Percentiles rank a stretch among this genome's conserved stretches.
Conservation (phyloP, 2,888 invertebrate genomes). For the Sphaeridia pumilis region DNA sequence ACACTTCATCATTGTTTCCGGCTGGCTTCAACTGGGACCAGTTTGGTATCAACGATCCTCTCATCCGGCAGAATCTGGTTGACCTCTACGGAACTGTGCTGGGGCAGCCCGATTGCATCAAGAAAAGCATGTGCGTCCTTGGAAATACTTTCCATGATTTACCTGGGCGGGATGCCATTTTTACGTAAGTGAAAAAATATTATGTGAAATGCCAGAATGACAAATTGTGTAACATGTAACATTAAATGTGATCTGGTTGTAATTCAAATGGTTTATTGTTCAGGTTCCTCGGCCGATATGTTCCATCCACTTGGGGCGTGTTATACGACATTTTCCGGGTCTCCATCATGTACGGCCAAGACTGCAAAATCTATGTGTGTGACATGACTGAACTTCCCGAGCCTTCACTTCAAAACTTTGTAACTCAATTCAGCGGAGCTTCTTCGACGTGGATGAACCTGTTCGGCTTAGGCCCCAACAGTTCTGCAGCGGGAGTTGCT, state of each 20-base stretch:
- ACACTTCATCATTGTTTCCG: not conserved
- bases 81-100: constrained; percentile 23
- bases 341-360: constrained; percentile 29
- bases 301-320: constrained; percentile 23
- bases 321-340: constrained; percentile 29
- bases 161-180: constrained; percentile 31
- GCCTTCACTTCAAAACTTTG: too few species aligned
- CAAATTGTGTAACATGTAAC: too few species aligned
- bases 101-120: constrained; percentile 32
- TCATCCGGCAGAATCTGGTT: constrained; percentile 6
- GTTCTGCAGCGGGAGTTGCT: too few species aligned
- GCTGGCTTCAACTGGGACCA: not conserved
- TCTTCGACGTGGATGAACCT: too few species aligned
- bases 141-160: constrained; percentile 30
- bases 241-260: too few species aligned
- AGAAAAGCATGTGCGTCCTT: constrained; percentile 29
- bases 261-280: not conserved
- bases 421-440: too few species aligned
- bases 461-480: too few species aligned
- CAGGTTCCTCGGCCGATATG: constrained; percentile 23
- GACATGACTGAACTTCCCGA: too few species aligned
- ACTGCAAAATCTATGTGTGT: constrained; percentile 28
- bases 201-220: too few species aligned
- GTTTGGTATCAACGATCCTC: constrained; percentile 5
- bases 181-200: too few species aligned